Evolutionary conservation across 1,140 invertebrate genomes (phyloP).

Genomic region (Penaeus chinensis): DNA sequence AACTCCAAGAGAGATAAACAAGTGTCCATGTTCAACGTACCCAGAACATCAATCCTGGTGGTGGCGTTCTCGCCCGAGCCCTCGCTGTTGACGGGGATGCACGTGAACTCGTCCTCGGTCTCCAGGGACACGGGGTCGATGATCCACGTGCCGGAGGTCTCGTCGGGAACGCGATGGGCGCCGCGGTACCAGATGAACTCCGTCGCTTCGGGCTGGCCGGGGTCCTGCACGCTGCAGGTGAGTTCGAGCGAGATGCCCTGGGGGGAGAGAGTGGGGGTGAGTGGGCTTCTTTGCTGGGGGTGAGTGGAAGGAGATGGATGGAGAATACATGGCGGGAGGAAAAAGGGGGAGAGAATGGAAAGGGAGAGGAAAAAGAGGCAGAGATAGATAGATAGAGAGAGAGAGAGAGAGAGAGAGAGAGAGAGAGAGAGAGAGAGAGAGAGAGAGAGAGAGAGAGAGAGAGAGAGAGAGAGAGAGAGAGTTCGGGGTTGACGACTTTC

Average conservation of each 20-base stretch:
- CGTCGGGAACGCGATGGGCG: constrained; percentile 77
- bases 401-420: too few relatives aligned
- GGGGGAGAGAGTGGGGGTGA: not conserved
- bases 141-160: constrained; percentile 79
- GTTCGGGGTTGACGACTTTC: too few relatives aligned
- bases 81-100: constrained; percentile 83
- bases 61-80: constrained; percentile 81
- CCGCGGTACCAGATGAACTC: constrained; percentile 84
- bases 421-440: too few relatives aligned
- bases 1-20: not conserved
- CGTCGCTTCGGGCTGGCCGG: constrained; percentile 80
- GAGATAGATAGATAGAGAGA: too few relatives aligned
- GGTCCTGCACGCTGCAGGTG: constrained; percentile 83
- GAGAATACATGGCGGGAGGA: not conserved
- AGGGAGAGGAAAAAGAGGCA: too few relatives aligned
- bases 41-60: constrained; percentile 81
- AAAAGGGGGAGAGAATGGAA: not conserved
- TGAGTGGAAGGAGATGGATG: not conserved
- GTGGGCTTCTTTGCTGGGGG: not conserved
- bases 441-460: too few relatives aligned
- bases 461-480: too few relatives aligned
- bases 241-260: constrained; percentile 67
- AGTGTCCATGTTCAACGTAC: constrained; percentile 68
- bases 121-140: constrained; percentile 84
- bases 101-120: constrained; percentile 87